Percentiles rank a stretch among this genome's conserved stretches.
Evolutionary conservation across 2,888 invertebrate species (phyloP).

Genomic region (Ophioninae sp.): DNA sequence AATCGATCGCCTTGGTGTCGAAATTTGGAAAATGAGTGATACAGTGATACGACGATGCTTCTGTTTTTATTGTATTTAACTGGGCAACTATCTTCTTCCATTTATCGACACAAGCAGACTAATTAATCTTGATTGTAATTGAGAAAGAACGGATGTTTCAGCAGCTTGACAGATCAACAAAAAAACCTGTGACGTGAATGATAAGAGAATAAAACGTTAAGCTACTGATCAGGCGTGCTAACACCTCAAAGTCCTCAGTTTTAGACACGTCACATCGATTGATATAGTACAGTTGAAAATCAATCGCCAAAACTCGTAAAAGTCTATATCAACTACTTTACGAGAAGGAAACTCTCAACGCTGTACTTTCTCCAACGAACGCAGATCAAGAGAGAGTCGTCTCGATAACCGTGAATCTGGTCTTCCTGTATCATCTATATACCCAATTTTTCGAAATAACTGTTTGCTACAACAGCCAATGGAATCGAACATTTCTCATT

Average conservation of each 20-base stretch:
- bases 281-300: slow-evolving; percentile 42
- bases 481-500: not conserved
- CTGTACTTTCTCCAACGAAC: slow-evolving; percentile 61
- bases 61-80: not conserved
- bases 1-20: too few species aligned
- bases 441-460: slow-evolving; percentile 4
- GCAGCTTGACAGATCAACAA: slow-evolving; percentile 8
- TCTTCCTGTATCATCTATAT: slow-evolving; percentile 20
- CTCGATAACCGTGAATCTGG: slow-evolving; percentile 16
- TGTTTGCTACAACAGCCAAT: not conserved
- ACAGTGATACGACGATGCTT: not conserved
- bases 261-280: slow-evolving; percentile 33
- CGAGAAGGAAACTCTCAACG: slow-evolving; percentile 52
- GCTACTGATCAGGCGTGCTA: slow-evolving; percentile 14
- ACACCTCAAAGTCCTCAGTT: slow-evolving; percentile 28
- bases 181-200: slow-evolving; percentile 35
- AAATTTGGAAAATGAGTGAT: too few species aligned
- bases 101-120: slow-evolving; percentile 5
- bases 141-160: slow-evolving; percentile 53
- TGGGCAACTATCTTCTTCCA: not conserved
- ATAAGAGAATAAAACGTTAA: slow-evolving; percentile 62
- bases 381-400: slow-evolving; percentile 38
- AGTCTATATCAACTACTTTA: slow-evolving; percentile 9
- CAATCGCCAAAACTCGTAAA: slow-evolving; percentile 42
- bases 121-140: slow-evolving; percentile 44